Conservation (phyloP, 2,797 vertebrate species). For the Sebastes miniatus region DNA sequence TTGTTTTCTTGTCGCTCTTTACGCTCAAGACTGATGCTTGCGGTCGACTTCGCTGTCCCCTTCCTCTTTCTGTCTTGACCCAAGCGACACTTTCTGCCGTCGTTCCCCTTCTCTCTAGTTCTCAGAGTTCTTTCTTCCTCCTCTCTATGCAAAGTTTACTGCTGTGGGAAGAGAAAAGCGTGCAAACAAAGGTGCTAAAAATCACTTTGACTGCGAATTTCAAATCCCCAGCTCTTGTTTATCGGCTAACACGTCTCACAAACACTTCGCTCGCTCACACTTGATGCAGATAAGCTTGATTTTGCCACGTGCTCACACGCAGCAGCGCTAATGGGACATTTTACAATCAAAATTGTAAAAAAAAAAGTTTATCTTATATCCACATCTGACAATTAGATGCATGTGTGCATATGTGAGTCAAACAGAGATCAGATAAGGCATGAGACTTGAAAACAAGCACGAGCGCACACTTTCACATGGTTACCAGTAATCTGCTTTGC, state of each 20-base stretch:
- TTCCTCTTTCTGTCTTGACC: constrained; percentile 61
- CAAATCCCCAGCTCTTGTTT: neutral
- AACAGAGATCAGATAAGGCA: neutral
- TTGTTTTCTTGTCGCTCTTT: neutral
- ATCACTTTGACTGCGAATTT: constrained; percentile 8
- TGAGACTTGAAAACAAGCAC: neutral
- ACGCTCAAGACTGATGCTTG: constrained; percentile 26
- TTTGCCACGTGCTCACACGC: neutral
- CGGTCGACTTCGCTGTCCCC: constrained; percentile 15
- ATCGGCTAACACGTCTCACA: neutral
- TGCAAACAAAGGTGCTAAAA: constrained; percentile 13
- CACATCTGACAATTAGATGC: neutral
- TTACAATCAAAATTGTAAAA: neutral
- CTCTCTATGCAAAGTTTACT: constrained; percentile 8
- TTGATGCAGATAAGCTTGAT: neutral
- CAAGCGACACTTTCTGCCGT: constrained; percentile 29
- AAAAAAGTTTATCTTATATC: neutral
- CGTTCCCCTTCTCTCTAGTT: constrained; percentile 38
- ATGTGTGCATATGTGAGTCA: neutral
- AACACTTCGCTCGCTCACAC: neutral
- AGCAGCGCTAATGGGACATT: neutral
- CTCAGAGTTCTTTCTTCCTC: constrained; percentile 38
- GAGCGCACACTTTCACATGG: neutral
- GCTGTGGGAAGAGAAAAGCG: neutral
- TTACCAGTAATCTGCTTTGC: constrained; percentile 21